Evolutionary conservation across 1,140 invertebrate species (phyloP), one percentile per base, ranked within the genome.

Genomic region (Sarcophaga bullata): DNA sequence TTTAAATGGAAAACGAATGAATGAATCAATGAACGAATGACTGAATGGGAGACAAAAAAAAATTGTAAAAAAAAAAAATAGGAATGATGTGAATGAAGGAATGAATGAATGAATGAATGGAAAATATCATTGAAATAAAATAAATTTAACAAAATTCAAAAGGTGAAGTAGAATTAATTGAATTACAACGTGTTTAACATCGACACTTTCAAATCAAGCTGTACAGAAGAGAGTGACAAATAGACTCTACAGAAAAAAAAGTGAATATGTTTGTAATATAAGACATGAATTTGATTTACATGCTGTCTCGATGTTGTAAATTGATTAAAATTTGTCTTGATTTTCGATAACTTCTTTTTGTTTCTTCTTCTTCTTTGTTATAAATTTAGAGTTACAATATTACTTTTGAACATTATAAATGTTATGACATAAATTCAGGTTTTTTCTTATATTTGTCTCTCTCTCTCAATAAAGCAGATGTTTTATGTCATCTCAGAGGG

Each of bases 101-200:
- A 72, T 72, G 73, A 50, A 78, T 50, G 48, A 17, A 50, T 19
- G 73, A 15, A 6, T 25, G 17, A 25, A 19, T n/a, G 19, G 6
- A 17, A 52, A 50, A 78, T 78, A 49, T 19, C 75, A 78, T 78
- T 52, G 75, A 78, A 78, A 78, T 78, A 48, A 50, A 52, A 78
- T 78, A 50, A 78, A 78, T 50, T 17, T 49, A 76, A 76, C 46
- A 49, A 49, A 76, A 76, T 17, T 49, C 25, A 76, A 49, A 78
- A 52, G 75, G 75, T 78, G 75, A 78, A 78, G 75, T 78, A 78
- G 75, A 78, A 78, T 78, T 78, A 78, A 78, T 78, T 78, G 75
- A 78, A 78, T 78, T 78, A 78, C 75, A 78, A 78, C 75, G 75
- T 78, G 75, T 50, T 78, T 78, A 78, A 78, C 75, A 52, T 78